phyloP scores from a whole-genome alignment of 2,113 vertebrate genomes.

The Merops nubicus region DNA sequence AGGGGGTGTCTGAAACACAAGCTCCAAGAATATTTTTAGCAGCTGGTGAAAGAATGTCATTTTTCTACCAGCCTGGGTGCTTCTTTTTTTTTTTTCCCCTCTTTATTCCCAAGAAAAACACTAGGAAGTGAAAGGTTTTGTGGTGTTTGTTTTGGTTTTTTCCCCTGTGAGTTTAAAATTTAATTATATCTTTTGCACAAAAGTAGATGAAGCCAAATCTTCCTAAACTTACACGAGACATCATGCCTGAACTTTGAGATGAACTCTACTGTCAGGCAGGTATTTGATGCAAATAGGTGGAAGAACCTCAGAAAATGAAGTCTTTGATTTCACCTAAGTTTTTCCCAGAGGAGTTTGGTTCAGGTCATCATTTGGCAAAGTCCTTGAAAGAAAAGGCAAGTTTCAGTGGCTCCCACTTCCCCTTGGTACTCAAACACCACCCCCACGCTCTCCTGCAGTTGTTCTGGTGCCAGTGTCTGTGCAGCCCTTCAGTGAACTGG shows the following conservation, averaged over 20 bases:
- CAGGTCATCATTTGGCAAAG: background rate
- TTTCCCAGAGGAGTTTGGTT: background rate
- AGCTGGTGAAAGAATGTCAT: background rate
- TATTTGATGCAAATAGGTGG: background rate
- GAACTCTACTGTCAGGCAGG: background rate
- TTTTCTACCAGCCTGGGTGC: background rate
- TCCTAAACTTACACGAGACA: background rate
- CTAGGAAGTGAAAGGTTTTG: background rate
- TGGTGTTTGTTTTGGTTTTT: background rate
- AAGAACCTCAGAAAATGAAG: background rate
- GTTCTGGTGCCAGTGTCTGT: background rate
- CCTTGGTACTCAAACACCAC: background rate
- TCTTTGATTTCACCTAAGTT: background rate
- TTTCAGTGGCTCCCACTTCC: slow-evolving; percentile 1
- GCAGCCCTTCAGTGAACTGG: background rate
- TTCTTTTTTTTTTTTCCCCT: background rate
- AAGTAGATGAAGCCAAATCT: background rate
- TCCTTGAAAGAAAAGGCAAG: background rate
- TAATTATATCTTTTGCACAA: background rate
- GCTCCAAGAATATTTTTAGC: slow-evolving; percentile 12
- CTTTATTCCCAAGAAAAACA: background rate
- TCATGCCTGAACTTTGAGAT: background rate
- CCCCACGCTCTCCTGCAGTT: background rate
- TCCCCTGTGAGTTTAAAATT: background rate
- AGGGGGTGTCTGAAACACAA: background rate